Evolutionary conservation across 2,888 invertebrate genomes (phyloP).

Genomic region (Drosophila conformis): DNA sequence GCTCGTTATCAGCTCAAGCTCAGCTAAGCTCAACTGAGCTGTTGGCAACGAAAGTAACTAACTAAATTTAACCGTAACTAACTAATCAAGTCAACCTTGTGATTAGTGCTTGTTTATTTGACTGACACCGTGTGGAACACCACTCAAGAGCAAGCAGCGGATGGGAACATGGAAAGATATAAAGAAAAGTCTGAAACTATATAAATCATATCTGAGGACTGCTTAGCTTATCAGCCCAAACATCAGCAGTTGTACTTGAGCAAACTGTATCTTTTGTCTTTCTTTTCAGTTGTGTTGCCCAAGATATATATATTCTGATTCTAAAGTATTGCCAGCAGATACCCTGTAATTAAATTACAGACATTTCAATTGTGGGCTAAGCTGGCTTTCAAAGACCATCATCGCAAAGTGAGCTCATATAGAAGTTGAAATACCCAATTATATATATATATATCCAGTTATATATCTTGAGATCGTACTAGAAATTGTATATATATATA

Average conservation of each 20-base stretch:
- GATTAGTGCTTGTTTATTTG: slow-evolving; percentile 15
- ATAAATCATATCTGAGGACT: slow-evolving; percentile 16
- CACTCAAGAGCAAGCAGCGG: not conserved
- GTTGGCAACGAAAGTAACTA: slow-evolving; percentile 8
- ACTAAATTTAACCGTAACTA: not conserved
- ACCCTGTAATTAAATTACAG: not conserved
- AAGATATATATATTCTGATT: slow-evolving; percentile 7
- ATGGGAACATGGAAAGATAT: not conserved
- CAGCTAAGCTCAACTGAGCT: slow-evolving; percentile 7
- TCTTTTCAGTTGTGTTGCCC: slow-evolving; percentile 31
- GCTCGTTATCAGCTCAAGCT: slow-evolving; percentile 10
- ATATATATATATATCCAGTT: not conserved
- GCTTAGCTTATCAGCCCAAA: slow-evolving; percentile 10
- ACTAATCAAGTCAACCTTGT: not conserved
- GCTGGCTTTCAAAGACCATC: not conserved
- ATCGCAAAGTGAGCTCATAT: not conserved
- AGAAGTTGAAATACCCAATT: not conserved
- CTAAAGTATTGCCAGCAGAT: not conserved
- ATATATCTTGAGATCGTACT: not conserved
- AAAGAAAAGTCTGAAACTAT: not conserved
- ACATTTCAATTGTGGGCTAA: not conserved
- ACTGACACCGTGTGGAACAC: slow-evolving; percentile 32
- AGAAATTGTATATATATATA: no score
- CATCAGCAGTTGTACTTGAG: slow-evolving; percentile 32
- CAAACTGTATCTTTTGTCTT: slow-evolving; percentile 1